Percentiles rank a stretch among this genome's conserved stretches.
phyloP scores from a whole-genome alignment of 2,113 vertebrate genomes.

The Cyprinodon variegatus region DNA sequence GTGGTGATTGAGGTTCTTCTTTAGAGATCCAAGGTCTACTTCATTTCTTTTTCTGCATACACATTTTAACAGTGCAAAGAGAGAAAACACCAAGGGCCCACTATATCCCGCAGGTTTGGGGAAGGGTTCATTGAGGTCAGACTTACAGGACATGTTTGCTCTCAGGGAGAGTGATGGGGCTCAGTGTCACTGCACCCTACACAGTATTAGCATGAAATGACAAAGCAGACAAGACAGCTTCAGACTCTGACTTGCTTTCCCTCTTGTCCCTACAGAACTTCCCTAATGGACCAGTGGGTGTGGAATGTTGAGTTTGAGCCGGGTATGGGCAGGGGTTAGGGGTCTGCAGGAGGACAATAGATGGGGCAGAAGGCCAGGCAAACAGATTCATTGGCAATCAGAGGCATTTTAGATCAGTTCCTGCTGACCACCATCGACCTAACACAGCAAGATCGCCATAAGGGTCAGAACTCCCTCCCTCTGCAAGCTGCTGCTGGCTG shows the following conservation, averaged over 20 bases:
- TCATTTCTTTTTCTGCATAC: constrained; percentile 37
- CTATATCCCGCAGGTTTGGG: constrained; percentile 46
- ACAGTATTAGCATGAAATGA: constrained; percentile 77
- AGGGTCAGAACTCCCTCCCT: constrained; percentile 54
- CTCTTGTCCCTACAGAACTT: constrained; percentile 51
- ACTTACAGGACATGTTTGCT: constrained; percentile 57
- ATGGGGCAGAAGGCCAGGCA: constrained; percentile 61
- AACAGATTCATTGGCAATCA: constrained; percentile 48
- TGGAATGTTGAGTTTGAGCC: constrained; percentile 62
- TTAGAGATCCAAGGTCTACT: constrained; percentile 37
- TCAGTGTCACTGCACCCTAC: constrained; percentile 75
- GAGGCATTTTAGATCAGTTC: constrained; percentile 71
- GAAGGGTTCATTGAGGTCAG: constrained; percentile 58
- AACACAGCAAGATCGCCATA: constrained; percentile 52
- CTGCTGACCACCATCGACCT: constrained; percentile 37
- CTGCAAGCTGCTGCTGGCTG: constrained; percentile 26
- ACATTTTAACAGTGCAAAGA: constrained; percentile 48
- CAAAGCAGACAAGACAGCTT: constrained; percentile 57
- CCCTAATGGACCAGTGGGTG: constrained; percentile 55
- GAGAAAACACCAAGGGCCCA: constrained; percentile 50
- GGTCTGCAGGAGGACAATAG: constrained; percentile 61
- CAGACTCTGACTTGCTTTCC: constrained; percentile 16
- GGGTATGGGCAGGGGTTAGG: constrained; percentile 55
- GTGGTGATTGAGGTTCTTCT: constrained; percentile 51
- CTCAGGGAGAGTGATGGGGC: constrained; percentile 63